These are phyloP conservation scores for Acrobasis suavella DNA, from an alignment of 2,888 invertebrate genomes.

Conservation along the genomic window DNA sequence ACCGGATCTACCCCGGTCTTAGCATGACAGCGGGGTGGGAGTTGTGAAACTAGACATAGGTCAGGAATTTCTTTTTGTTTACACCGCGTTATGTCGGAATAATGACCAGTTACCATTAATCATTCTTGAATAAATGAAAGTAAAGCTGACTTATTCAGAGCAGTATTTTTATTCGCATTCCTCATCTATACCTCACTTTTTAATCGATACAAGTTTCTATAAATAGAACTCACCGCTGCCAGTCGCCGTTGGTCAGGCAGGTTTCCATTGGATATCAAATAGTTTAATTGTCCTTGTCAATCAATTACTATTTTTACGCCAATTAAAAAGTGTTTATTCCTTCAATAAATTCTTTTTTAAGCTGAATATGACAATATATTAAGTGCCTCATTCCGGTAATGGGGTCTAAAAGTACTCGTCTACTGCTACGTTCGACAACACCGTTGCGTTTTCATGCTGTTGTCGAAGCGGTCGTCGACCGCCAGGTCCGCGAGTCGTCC, in stretches of 20 bases:
- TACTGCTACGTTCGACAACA: background rate
- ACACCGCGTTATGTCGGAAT: background rate
- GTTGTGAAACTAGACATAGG: background rate
- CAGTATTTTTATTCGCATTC: background rate
- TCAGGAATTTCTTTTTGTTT: background rate
- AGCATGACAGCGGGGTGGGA: constrained; percentile 2
- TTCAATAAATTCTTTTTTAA: too few species aligned
- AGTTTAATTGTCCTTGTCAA: too few species aligned
- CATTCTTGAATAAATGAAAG: background rate
- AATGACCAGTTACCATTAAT: background rate
- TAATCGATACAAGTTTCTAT: too few species aligned
- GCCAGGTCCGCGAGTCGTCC: constrained; percentile 58
- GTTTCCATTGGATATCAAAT: too few species aligned
- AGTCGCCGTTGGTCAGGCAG: too few species aligned
- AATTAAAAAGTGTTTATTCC: too few species aligned
- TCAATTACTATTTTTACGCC: too few species aligned
- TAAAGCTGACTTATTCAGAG: background rate
- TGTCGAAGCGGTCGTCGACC: constrained; percentile 63
- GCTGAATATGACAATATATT: too few species aligned
- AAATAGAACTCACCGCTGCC: too few species aligned
- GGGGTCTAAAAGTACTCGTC: background rate
- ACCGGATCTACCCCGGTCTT: constrained; percentile 8
- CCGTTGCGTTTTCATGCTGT: constrained; percentile 46
- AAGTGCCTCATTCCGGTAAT: too few species aligned
- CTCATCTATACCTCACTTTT: too few species aligned